Evolutionary conservation across 2,113 vertebrate species (phyloP), one percentile per base, ranked within the genome.

Genomic region (Lasiurus borealis): DNA sequence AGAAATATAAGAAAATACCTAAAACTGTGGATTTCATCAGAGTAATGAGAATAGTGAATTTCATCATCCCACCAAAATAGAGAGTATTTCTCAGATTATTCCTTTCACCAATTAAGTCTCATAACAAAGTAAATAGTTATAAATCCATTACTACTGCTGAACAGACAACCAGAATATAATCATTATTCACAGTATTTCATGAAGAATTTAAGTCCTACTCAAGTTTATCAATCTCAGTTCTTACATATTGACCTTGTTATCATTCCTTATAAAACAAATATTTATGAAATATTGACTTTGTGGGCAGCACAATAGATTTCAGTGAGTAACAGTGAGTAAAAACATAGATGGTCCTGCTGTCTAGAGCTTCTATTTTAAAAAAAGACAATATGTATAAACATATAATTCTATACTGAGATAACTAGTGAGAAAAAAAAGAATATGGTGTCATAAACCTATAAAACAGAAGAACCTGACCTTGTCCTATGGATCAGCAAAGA

Each of bases 1-100:
- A 76, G 31, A 85, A 85, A 82, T 76, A 0, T 9, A 83, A 72
- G 34, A n/a, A 66, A 90, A 64, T 68, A 64, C 7, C 59, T 77
- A 52, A 96, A 85, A 88, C 25, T 50, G 31, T 50, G 27, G 75
- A 50, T 83, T 73, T 94, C 8, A 92, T 80, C 29, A 85, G 18
- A 48, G 16, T 59, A 52, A 78, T 48, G 62, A 54, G 7, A 31
- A 80, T 31, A 72, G 52, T 59, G 50, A 59, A 72, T 48, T 91
- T 62, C 31, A 64, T 64, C 36, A 54, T 27, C 25, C n/a, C 9
- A 57, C 0, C 36, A 59, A 85, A 77, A 14, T 1, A 64, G 7
- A 46, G 13, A 36, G 8, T 76, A 54, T 82, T 88, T 76, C 25
- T 92, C 44, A 66, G 10, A 76, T 23, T 0, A 6, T 12, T 86